Evolutionary conservation across 2,797 vertebrate species (phyloP).

Genomic region (Prunella strophiata): DNA sequence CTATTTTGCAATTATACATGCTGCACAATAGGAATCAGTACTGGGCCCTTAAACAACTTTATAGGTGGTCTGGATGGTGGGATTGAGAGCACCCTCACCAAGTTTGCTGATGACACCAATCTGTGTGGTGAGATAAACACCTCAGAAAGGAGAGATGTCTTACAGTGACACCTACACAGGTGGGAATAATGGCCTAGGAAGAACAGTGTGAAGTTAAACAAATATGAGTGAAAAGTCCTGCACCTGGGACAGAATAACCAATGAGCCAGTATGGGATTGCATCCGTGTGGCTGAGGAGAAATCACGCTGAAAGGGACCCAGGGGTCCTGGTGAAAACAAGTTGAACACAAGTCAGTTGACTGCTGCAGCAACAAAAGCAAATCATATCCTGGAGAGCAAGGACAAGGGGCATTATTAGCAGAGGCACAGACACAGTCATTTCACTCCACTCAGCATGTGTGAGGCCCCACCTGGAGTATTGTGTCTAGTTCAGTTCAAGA

Average conservation of each 20-base stretch:
- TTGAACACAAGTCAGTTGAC: rapidly evolving
- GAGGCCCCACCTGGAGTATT: neutral
- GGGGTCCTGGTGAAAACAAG: neutral
- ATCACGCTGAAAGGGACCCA: neutral
- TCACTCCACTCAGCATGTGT: neutral
- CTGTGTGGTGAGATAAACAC: neutral
- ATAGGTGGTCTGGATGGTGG: neutral
- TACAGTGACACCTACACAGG: no score
- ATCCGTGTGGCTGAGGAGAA: neutral
- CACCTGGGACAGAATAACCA: neutral
- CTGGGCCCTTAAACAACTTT: neutral
- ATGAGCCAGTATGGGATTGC: neutral
- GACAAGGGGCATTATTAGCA: neutral
- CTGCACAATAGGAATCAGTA: neutral
- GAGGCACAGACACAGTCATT: neutral
- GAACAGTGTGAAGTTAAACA: neutral
- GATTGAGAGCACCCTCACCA: neutral
- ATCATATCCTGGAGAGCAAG: neutral
- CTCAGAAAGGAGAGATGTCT: neutral
- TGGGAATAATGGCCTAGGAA: neutral
- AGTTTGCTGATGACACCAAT: neutral
- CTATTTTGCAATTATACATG: neutral
- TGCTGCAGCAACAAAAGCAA: neutral
- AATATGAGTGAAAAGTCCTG: neutral
- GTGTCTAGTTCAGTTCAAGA: neutral